Evolutionary conservation across 2,113 vertebrate species (phyloP).

Genomic region (Calidris pygmaea): DNA sequence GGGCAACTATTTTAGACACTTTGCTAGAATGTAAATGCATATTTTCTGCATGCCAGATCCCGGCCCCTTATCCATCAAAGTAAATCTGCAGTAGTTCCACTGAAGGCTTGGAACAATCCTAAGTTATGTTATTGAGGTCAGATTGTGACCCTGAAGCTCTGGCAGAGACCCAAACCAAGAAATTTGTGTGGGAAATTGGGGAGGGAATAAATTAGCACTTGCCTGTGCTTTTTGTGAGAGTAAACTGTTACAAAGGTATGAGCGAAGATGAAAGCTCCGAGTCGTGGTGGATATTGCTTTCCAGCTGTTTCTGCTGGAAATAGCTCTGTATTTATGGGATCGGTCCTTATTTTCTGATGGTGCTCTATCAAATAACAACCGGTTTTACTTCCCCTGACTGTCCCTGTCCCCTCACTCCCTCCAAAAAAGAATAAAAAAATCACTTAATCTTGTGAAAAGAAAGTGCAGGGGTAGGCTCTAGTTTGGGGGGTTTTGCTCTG

Average conservation of each 20-base stretch:
- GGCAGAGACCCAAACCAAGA: slow-evolving; percentile 36
- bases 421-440: slow-evolving; percentile 7
- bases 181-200: slow-evolving; percentile 24
- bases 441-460: background rate
- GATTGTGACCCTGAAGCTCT: slow-evolving; percentile 43
- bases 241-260: slow-evolving; percentile 43
- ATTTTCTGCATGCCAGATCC: slow-evolving; percentile 29
- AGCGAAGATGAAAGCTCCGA: slow-evolving; percentile 12
- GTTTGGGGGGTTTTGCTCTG: background rate
- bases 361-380: background rate
- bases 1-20: slow-evolving; percentile 47
- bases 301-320: slow-evolving; percentile 17
- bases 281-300: background rate
- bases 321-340: background rate
- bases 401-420: background rate
- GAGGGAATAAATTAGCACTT: slow-evolving; percentile 21
- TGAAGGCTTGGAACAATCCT: slow-evolving; percentile 1
- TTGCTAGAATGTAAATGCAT: background rate
- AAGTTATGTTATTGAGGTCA: slow-evolving; percentile 38
- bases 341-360: background rate
- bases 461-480: background rate
- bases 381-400: background rate
- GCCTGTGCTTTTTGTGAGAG: background rate
- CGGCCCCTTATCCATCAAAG: background rate
- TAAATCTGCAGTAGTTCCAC: slow-evolving; percentile 15